A percentile compares a stretch with the other conserved stretches of the same genome.
Conservation (phyloP, 2,113 vertebrate species). For the Hoplias malabaricus region DNA sequence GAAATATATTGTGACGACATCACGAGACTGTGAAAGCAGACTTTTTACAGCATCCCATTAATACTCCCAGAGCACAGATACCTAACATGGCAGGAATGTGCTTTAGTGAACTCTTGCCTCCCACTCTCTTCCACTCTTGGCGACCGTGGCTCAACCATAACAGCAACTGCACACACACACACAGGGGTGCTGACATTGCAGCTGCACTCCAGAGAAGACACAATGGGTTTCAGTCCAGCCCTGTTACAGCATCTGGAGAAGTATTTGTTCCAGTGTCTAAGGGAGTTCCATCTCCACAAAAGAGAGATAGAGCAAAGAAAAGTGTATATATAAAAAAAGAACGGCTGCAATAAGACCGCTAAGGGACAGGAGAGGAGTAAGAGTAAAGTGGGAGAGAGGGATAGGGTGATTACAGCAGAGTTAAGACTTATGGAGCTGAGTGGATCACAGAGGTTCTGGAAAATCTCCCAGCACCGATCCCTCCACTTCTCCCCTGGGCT, state of each 20-base stretch:
- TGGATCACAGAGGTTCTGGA: slow-evolving; percentile 48
- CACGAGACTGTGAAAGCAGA: slow-evolving; percentile 38
- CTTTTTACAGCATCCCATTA: slow-evolving; percentile 48
- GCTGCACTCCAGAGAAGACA: slow-evolving; percentile 62
- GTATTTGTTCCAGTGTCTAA: slow-evolving; percentile 58
- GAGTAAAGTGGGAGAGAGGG: not conserved
- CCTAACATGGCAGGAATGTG: slow-evolving; percentile 67
- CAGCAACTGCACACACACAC: slow-evolving; percentile 44
- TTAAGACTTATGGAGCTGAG: slow-evolving; percentile 36
- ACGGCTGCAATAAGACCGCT: not conserved
- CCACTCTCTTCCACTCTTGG: slow-evolving; percentile 59
- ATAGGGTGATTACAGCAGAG: slow-evolving; percentile 40
- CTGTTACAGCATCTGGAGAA: slow-evolving; percentile 65
- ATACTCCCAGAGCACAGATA: slow-evolving; percentile 58
- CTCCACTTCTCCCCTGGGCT: slow-evolving; percentile 31
- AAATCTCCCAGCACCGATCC: slow-evolving; percentile 40
- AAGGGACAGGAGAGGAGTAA: slow-evolving; percentile 19
- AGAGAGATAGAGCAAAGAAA: slow-evolving; percentile 15
- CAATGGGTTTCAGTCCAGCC: slow-evolving; percentile 41
- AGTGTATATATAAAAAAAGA: slow-evolving; percentile 24
- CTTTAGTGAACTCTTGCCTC: slow-evolving; percentile 61
- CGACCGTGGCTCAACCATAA: slow-evolving; percentile 52
- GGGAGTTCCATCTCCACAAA: slow-evolving; percentile 55
- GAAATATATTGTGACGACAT: slow-evolving; percentile 30
- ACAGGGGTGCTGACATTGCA: slow-evolving; percentile 59